A percentile compares a stretch with the other conserved stretches of the same genome.
phyloP scores from a whole-genome alignment of 1,140 invertebrate genomes.

The Bombus waltoni region DNA sequence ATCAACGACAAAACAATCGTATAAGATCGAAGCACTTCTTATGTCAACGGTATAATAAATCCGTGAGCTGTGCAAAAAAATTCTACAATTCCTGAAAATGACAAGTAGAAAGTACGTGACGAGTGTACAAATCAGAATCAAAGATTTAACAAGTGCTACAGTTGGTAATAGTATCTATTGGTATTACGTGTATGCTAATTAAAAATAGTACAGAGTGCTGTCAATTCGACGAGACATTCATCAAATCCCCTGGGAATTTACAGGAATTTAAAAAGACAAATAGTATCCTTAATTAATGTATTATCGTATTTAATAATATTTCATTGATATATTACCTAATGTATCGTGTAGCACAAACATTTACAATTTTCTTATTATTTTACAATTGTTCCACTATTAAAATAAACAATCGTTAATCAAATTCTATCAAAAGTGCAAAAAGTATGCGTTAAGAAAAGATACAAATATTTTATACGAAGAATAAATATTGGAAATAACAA shows the following conservation, averaged over 20 bases:
- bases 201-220: background rate
- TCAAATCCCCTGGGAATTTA: no score
- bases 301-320: no score
- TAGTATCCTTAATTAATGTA: no score
- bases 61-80: conserved; percentile 7
- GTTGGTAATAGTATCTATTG: background rate
- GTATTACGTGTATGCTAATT: background rate
- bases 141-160: conserved; percentile 8
- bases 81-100: conserved; percentile 22
- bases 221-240: background rate
- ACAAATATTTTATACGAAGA: no score
- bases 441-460: no score
- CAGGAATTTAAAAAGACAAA: no score
- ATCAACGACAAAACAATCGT: conserved; percentile 7
- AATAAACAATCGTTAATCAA: no score
- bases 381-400: no score
- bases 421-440: no score
- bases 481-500: background rate
- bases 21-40: conserved; percentile 19
- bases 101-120: conserved; percentile 34
- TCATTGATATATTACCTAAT: no score
- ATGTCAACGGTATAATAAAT: conserved; percentile 32
- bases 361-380: no score
- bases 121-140: conserved; percentile 7
- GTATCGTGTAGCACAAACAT: no score